These are phyloP conservation scores for Formica aserva DNA, from an alignment of 2,888 invertebrate genomes.

Conservation along the genomic window DNA sequence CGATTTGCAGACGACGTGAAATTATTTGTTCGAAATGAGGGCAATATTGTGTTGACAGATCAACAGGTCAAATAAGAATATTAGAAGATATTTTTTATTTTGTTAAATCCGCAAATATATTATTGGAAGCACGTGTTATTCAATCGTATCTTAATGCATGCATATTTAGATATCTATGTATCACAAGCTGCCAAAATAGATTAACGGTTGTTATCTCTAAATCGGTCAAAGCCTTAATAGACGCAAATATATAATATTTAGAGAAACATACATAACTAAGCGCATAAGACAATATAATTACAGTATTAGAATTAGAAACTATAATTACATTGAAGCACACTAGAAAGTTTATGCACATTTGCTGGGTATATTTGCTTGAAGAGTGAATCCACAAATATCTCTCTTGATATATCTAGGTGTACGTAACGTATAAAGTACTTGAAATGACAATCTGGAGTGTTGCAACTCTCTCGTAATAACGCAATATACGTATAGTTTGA, in stretches of 20 bases:
- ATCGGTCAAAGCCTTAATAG: not conserved
- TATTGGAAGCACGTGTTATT: not conserved
- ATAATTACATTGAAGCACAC: conserved; percentile 6
- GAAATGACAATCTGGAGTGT: conserved; percentile 3
- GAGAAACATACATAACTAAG: not conserved
- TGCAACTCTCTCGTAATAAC: not conserved
- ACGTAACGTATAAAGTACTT: not conserved
- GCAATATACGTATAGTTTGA: not conserved
- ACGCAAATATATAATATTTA: not conserved
- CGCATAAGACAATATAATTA: conserved; percentile 27
- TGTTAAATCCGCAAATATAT: not conserved
- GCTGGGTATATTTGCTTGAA: not conserved
- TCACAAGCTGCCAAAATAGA: not conserved
- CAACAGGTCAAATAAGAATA: not conserved
- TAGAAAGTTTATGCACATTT: conserved; percentile 7
- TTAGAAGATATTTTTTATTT: not conserved
- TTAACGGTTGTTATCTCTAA: conserved; percentile 5
- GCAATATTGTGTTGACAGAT: not conserved
- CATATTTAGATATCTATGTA: not conserved
- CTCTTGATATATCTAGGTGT: not conserved
- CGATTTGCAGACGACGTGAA: not conserved
- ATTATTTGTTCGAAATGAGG: not conserved
- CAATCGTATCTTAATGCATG: conserved; percentile 2
- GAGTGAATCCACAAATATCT: not conserved
- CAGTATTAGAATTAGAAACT: not conserved